These are phyloP conservation scores for Tupaia tana DNA, from an alignment of 2,113 vertebrate genomes.

Conservation along the genomic window DNA sequence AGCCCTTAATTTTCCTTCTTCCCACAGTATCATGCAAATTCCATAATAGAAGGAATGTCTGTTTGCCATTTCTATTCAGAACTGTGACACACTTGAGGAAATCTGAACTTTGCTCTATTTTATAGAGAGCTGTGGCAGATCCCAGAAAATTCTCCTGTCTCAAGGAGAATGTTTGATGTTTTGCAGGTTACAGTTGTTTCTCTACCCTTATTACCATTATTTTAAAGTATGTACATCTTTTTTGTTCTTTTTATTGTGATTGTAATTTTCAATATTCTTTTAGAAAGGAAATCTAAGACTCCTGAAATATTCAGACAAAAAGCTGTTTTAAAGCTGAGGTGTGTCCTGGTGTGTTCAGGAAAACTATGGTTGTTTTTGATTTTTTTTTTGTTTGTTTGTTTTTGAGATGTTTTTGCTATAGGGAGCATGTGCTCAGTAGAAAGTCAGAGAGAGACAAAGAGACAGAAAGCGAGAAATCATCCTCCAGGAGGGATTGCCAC, in stretches of 20 bases:
- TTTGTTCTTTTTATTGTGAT: slow-evolving; percentile 21
- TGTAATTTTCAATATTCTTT: neutral
- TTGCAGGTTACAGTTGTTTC: neutral
- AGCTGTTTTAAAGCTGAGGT: too few relatives aligned
- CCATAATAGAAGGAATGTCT: neutral
- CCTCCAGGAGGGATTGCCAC: too few relatives aligned
- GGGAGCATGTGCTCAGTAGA: too few relatives aligned
- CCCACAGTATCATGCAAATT: neutral
- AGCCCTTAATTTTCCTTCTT: neutral
- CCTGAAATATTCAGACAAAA: neutral
- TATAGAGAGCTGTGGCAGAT: neutral
- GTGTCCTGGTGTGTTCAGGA: too few relatives aligned
- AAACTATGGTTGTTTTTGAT: too few relatives aligned
- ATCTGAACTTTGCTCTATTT: neutral
- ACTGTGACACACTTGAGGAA: neutral
- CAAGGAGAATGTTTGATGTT: neutral
- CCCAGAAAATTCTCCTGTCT: neutral
- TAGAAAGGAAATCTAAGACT: neutral
- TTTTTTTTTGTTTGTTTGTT: too few relatives aligned
- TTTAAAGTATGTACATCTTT: neutral
- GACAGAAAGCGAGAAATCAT: too few relatives aligned
- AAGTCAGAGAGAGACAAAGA: too few relatives aligned
- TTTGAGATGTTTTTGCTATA: too few relatives aligned
- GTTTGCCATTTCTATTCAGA: neutral
- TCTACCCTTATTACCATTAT: neutral